These are phyloP conservation scores for Rutilus rutilus DNA, from an alignment of 2,113 vertebrate species.

Conservation along the genomic window DNA sequence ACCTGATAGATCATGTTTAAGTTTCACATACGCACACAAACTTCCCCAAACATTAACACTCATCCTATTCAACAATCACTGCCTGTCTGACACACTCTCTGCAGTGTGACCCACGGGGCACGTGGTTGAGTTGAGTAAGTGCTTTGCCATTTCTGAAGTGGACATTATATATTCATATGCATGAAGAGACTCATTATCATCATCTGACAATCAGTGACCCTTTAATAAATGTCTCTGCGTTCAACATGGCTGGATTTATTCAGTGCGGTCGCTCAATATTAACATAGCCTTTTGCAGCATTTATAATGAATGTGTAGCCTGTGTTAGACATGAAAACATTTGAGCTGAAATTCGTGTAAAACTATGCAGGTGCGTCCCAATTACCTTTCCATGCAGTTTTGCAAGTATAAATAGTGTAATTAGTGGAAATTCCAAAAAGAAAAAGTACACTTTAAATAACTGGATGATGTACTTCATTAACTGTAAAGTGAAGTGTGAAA, in stretches of 20 bases:
- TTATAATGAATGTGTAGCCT: neutral
- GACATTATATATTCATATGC: slow-evolving; percentile 18
- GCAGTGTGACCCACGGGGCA: slow-evolving; percentile 12
- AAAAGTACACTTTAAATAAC: no score
- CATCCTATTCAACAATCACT: neutral
- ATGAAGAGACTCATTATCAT: slow-evolving; percentile 30
- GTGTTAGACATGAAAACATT: neutral
- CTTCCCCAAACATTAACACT: neutral
- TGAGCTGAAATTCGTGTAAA: neutral
- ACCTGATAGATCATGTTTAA: neutral
- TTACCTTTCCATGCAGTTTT: no score
- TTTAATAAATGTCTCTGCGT: neutral
- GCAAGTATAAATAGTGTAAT: no score
- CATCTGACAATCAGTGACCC: slow-evolving; percentile 13
- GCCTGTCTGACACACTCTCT: neutral
- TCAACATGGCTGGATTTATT: neutral
- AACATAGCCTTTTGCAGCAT: neutral
- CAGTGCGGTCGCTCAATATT: slow-evolving; percentile 13
- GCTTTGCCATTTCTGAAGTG: slow-evolving; percentile 4
- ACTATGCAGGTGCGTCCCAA: neutral
- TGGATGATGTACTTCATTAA: no score
- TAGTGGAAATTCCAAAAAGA: no score
- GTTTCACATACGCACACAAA: neutral
- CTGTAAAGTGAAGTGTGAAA: no score
- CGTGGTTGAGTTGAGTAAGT: neutral